phyloP scores from a whole-genome alignment of 2,888 invertebrate genomes.

The Hartigia nigra region DNA sequence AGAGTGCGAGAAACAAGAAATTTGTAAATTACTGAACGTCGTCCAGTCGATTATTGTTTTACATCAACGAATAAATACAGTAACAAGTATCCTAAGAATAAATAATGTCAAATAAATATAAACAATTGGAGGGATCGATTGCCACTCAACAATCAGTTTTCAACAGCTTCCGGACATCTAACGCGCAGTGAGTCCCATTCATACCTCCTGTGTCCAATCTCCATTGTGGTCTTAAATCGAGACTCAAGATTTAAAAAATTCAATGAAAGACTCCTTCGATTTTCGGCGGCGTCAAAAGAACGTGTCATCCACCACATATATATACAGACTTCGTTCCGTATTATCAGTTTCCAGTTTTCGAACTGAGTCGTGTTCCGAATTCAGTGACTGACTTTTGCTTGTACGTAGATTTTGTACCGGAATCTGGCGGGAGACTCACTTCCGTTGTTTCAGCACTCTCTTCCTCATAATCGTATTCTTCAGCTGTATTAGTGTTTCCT shows the following conservation, averaged over 20 bases:
- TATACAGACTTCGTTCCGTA: neutral
- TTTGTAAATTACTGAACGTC: neutral
- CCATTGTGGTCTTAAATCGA: too few relatives aligned
- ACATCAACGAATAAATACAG: slow-evolving; percentile 1
- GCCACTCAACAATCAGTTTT: too few relatives aligned
- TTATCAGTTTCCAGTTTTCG: slow-evolving; percentile 36
- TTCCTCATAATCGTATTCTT: slow-evolving; percentile 46
- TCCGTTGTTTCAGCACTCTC: slow-evolving; percentile 43
- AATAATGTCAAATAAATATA: neutral
- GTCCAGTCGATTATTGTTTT: too few relatives aligned
- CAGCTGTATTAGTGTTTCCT: slow-evolving; percentile 38
- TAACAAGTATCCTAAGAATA: neutral
- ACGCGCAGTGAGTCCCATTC: too few relatives aligned
- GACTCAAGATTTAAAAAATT: too few relatives aligned
- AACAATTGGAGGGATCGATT: too few relatives aligned
- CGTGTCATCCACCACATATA: neutral
- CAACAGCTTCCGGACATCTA: too few relatives aligned
- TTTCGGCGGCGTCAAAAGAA: too few relatives aligned
- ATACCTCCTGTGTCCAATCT: too few relatives aligned
- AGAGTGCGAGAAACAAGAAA: neutral
- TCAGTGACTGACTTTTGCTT: slow-evolving; percentile 29
- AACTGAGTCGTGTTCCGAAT: slow-evolving; percentile 51
- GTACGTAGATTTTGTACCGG: slow-evolving; percentile 12
- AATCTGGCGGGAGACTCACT: slow-evolving; percentile 24
- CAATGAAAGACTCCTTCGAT: too few relatives aligned